These are phyloP conservation scores for Bucco capensis DNA, from an alignment of 2,113 vertebrate genomes.

Conservation along the genomic window DNA sequence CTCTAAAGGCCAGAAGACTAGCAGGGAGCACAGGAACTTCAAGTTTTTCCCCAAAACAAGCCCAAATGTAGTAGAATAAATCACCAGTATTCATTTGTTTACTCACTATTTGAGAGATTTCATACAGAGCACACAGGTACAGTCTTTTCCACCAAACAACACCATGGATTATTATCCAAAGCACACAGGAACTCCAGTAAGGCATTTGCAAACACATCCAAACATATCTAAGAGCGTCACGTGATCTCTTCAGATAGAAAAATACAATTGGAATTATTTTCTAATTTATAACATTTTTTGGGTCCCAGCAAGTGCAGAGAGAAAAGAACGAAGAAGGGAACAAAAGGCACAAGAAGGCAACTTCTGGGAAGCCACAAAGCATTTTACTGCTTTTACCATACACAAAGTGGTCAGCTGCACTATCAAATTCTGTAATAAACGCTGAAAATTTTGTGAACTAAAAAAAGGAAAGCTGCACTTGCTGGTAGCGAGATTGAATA, in stretches of 20 bases:
- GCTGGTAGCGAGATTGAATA: not conserved
- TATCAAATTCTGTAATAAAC: not conserved
- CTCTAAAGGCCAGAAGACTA: not conserved
- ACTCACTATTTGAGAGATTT: not conserved
- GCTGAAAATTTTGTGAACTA: not conserved
- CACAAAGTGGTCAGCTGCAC: fast-evolving
- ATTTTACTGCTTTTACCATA: not conserved
- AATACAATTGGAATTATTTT: not conserved
- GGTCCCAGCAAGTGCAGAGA: not conserved
- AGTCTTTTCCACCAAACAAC: not conserved
- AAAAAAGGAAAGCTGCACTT: not conserved
- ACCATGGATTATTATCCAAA: not conserved
- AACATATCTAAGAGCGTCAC: not conserved
- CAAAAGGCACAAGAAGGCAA: not conserved
- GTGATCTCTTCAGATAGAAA: not conserved
- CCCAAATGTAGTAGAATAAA: not conserved
- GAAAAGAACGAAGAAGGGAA: not conserved
- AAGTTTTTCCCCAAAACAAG: not conserved
- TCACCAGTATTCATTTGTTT: not conserved
- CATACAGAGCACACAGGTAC: not conserved
- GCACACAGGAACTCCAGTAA: not conserved
- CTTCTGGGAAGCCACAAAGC: not conserved
- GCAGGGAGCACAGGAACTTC: not conserved
- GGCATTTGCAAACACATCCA: not conserved
- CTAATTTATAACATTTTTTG: not conserved